These are phyloP conservation scores for Neotragus pygmaeus DNA, from an alignment of 2,113 vertebrate genomes.

Conservation along the genomic window DNA sequence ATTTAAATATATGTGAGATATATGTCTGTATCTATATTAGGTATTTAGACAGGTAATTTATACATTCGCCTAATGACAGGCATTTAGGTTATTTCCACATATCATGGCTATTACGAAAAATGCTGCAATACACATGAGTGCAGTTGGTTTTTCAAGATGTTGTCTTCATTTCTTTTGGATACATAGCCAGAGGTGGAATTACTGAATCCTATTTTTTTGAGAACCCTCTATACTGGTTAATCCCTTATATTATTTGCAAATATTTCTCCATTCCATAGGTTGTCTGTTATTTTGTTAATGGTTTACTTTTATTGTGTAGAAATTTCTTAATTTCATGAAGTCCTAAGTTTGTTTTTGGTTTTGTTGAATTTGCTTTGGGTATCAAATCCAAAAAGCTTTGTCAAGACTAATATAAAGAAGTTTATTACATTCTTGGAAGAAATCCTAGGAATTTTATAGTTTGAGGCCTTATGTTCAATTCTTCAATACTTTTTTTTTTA, in stretches of 20 bases:
- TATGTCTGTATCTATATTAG: background rate
- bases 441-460: background rate
- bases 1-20: background rate
- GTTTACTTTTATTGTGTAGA: background rate
- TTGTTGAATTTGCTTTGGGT: background rate
- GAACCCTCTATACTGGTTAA: background rate
- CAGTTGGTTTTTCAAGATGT: background rate
- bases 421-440: background rate
- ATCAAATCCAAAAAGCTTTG: background rate
- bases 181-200: background rate
- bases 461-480: background rate
- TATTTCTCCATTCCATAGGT: background rate
- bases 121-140: background rate
- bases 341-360: background rate
- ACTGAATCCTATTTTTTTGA: background rate
- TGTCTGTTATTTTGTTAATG: background rate
- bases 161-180: background rate
- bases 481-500: no score
- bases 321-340: background rate
- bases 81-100: background rate
- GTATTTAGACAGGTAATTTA: background rate
- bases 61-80: background rate
- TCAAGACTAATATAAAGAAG: background rate
- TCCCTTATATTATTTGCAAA: background rate
- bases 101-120: background rate